Percentiles rank a stretch among this genome's conserved stretches.
phyloP scores from a whole-genome alignment of 2,113 vertebrate species.

The Acrocephalus kingi region DNA sequence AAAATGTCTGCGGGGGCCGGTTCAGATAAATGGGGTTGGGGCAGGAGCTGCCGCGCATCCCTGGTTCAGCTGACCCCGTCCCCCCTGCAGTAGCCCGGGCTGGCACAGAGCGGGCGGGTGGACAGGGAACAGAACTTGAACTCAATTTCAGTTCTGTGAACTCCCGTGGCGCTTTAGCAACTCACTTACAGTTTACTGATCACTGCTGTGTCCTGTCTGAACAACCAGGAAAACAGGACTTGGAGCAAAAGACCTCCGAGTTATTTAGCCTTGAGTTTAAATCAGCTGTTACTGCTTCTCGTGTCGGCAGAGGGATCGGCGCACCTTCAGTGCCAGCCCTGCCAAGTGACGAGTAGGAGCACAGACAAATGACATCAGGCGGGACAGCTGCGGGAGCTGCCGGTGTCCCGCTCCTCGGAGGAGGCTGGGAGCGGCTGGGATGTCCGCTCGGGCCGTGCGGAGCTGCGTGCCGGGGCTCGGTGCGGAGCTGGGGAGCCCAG shows the following conservation, averaged over 20 bases:
- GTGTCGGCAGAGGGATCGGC: not conserved
- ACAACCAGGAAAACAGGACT: accelerated
- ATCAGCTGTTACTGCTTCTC: not conserved
- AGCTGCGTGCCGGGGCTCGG: accelerated
- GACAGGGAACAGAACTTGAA: not conserved
- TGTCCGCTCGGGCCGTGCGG: not conserved
- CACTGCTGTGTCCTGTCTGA: not conserved
- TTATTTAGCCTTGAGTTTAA: not conserved
- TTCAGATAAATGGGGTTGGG: accelerated
- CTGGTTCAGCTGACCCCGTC: not conserved
- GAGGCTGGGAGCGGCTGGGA: accelerated
- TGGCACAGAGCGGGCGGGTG: accelerated
- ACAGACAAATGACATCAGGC: accelerated
- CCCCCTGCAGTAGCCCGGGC: not conserved
- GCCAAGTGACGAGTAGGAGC: not conserved
- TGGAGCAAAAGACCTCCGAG: not conserved
- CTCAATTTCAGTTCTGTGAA: not conserved
- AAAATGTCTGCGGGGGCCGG: accelerated
- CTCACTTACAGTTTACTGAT: not conserved
- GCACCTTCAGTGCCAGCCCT: not conserved
- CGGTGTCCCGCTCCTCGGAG: accelerated
- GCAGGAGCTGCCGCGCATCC: not conserved
- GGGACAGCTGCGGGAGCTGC: not conserved
- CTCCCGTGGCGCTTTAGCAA: accelerated
- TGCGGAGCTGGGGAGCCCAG: not conserved